phyloP scores from a whole-genome alignment of 2,797 vertebrate species.

The Triplophysa yarkandensis region DNA sequence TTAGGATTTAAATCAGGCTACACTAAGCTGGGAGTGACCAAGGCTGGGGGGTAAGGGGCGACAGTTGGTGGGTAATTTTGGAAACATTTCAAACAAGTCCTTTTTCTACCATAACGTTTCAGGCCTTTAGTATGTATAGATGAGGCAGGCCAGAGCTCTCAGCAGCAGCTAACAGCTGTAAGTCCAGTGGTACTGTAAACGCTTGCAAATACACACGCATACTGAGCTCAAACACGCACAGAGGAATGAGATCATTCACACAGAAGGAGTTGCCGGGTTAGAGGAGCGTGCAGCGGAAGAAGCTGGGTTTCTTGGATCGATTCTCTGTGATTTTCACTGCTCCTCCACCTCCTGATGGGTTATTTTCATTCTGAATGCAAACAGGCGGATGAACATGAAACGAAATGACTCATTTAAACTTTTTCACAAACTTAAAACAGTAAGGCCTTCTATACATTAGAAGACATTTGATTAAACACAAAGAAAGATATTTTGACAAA shows the following conservation, averaged over 20 bases:
- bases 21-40: neutral
- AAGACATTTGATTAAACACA: constrained; percentile 22
- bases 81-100: constrained; percentile 8
- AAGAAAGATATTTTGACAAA: too few relatives aligned
- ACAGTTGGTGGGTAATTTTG: constrained; percentile 7
- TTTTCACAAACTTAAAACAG: neutral
- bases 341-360: constrained; percentile 81
- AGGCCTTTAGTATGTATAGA: constrained; percentile 6
- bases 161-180: constrained; percentile 77
- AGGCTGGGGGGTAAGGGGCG: too few relatives aligned
- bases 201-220: constrained; percentile 51
- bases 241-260: neutral
- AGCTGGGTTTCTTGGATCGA: constrained; percentile 85
- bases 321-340: constrained; percentile 95
- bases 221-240: constrained; percentile 1
- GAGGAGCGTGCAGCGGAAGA: constrained; percentile 88
- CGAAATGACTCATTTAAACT: neutral
- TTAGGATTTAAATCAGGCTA: neutral
- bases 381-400: constrained; percentile 21
- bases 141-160: constrained; percentile 71
- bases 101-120: constrained; percentile 36
- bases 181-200: constrained; percentile 76
- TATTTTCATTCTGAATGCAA: constrained; percentile 83
- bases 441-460: neutral
- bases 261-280: constrained; percentile 63